A percentile compares a stretch with the other conserved stretches of the same genome.
Conservation (phyloP, 2,797 vertebrate genomes). For the Myripristis jacobus region DNA sequence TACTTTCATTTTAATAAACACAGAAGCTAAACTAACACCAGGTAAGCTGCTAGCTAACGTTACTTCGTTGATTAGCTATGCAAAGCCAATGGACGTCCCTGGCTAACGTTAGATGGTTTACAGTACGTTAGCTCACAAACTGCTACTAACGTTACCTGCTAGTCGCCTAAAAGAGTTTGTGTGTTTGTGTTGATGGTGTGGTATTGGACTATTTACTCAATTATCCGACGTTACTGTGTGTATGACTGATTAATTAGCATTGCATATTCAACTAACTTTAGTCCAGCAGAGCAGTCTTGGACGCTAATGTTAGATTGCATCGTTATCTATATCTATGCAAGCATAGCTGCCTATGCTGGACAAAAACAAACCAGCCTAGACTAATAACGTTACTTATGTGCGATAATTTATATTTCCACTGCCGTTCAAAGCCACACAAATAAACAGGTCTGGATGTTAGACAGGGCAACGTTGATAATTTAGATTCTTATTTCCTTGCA, state of each 20-base stretch:
- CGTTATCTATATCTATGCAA: constrained; percentile 8
- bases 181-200: neutral
- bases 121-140: constrained; percentile 37
- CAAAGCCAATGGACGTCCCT: constrained; percentile 5
- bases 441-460: constrained; percentile 44
- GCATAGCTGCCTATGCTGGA: too few relatives aligned
- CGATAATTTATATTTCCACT: neutral
- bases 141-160: neutral
- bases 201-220: neutral
- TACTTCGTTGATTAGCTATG: constrained; percentile 18
- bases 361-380: too few relatives aligned
- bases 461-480: neutral
- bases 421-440: constrained; percentile 20
- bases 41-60: constrained; percentile 53
- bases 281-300: neutral
- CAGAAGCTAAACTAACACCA: constrained; percentile 8
- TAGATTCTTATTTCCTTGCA: constrained; percentile 1
- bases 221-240: too few relatives aligned
- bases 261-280: neutral
- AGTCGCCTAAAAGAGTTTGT: neutral
- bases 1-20: neutral
- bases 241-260: neutral
- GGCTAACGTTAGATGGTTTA: constrained; percentile 50
- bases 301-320: neutral
- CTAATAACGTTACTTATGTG: too few relatives aligned